Evolutionary conservation across 2,888 invertebrate genomes (phyloP).

Genomic region (Pachydiplax longipennis): DNA sequence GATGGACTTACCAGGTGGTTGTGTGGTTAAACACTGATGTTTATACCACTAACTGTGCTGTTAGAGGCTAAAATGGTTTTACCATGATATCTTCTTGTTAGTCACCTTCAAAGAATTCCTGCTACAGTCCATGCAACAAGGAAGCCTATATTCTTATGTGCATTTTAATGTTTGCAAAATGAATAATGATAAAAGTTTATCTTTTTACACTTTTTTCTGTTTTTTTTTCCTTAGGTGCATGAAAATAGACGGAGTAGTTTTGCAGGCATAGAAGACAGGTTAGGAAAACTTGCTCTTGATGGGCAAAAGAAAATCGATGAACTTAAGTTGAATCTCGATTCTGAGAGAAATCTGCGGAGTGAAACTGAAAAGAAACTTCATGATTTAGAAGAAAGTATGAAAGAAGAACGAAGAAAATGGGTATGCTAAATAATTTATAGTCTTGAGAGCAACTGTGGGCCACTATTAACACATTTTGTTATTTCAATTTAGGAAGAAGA

Average conservation of each 20-base stretch:
- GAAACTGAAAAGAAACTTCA: conserved; percentile 50
- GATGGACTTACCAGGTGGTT: no score
- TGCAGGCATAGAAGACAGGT: conserved; percentile 63
- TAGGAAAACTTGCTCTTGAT: conserved; percentile 63
- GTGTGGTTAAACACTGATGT: no score
- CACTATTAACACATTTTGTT: neutral
- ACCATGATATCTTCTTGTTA: no score
- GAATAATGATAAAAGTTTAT: no score
- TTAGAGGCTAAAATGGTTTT: no score
- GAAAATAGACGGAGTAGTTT: conserved; percentile 71
- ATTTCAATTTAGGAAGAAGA: neutral
- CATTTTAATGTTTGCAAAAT: no score
- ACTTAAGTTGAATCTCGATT: conserved; percentile 59
- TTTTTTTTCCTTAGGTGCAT: conserved; percentile 66
- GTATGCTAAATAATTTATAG: neutral
- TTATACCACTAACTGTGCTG: no score
- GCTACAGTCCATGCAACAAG: no score
- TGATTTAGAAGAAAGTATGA: conserved; percentile 56
- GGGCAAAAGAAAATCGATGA: conserved; percentile 60
- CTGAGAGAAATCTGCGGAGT: conserved; percentile 52
- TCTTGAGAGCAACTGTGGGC: neutral
- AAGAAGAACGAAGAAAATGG: neutral
- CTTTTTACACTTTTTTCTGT: no score
- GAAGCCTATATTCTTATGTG: no score
- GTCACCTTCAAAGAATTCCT: no score